Base-by-base conservation (phyloP, 2,888 invertebrate genomes). In the Lycophotia porphyrea region DNA sequence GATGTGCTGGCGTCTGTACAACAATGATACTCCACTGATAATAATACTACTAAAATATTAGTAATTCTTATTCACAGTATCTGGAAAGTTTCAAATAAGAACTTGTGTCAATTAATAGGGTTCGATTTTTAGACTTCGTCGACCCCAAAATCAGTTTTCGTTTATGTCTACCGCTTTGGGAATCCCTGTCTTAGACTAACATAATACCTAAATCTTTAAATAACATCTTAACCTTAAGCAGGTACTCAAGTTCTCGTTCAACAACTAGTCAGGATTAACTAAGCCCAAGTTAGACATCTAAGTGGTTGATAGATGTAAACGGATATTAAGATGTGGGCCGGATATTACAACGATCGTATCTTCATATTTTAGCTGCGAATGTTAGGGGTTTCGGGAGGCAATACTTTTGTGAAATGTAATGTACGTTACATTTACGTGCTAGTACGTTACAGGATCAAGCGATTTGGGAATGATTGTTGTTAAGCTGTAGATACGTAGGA, bases 311-410 rank as follows among this genome's bases (percentile, higher is more conserved):
- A 92, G 90, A 93, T 92, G 91, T 88, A 85, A 88, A 78, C 93
- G 94, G 94, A 94, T 93, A 94, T 94, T 93, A 92, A 91, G 90
- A 92, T 88, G 90, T 86, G 88, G 85, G 87, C 81, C 94, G 94
- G 94, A 94, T 92, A 94, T 94, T 93, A 93, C 89, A 78, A 86
- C 84, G 88, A 81, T 88, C 84, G 82, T 86, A 87, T 89, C 88
- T 88, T 85, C 84, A 85, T 85, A 85, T 84, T 88, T 88, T 69
- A 83, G 83, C 75, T 80, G 74, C 77, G 80, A 82, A 85, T 79
- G 74, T 81, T 76, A 80, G 76, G 75, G 79, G 78, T 82, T 84
- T 76, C n/a, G 68, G 34, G 15, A 76, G 79, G 74, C 75, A 78
- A 81, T 69, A 84, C 76, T 77, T 81, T 78, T 80, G 77, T 78